Evolutionary conservation across 2,888 invertebrate species (phyloP), one percentile per base, ranked within the genome.

Genomic region (Cyrtodaria siliqua): DNA sequence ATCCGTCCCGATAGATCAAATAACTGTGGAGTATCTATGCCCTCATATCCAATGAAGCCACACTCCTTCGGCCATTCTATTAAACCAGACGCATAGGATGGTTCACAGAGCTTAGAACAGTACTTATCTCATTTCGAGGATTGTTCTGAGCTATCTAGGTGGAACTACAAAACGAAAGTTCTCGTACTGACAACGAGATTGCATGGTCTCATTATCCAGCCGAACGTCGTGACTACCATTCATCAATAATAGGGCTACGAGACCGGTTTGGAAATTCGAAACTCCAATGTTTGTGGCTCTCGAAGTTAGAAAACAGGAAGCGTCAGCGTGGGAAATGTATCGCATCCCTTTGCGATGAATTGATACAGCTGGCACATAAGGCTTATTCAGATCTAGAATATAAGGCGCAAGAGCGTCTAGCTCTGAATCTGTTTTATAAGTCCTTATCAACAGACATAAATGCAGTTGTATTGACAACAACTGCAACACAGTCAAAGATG

Each of bases 401-500:
- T 14, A 20, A 24, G 20, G 75, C 75, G 2, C 72, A 79, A 59
- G 78, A 82, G 23, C 55, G 66, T 0, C 29, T 81, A 20, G 75
- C 71, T 9, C 33, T 81, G 4, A 74, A 81, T 18, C 70, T 78
- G 20, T 44, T 74, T 24, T 74, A 74, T 27, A 71, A 76, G 24
- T 24, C 70, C 27, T 49, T 75, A 23, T 44, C 78, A 23, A 33
- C 52, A 26, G 81, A 81, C 20, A 74, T 73, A 77, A 71, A 52
- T 77, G 77, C 57, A 23, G 75, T n/a, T 78, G 81, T 61, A 66
- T 78, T 56, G 75, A 82, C 38, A 59, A 76, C 9, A 62, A 75
- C 16, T 82, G 75, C 61, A 18, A 44, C 12, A 69, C 61, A 9
- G 44, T 82, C 14, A 16, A 62, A n/a, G 66, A 77, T 1, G 79